phyloP scores from a whole-genome alignment of 2,113 vertebrate species.

The Papio anubis region DNA sequence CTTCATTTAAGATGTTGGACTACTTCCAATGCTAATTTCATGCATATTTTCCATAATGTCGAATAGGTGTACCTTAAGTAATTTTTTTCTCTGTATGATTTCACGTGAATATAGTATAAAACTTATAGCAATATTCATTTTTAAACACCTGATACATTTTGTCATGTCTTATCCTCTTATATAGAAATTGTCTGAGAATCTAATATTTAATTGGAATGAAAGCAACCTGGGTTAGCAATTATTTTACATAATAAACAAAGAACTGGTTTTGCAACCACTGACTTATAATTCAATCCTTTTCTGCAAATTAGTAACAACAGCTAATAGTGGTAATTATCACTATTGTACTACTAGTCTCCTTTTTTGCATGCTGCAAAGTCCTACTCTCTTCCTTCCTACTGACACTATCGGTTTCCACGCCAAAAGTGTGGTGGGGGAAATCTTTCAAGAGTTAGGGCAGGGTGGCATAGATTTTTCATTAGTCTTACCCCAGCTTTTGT shows the following conservation, averaged over 20 bases:
- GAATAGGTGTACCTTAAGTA: fast-evolving
- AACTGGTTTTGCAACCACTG: background rate
- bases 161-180: background rate
- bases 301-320: too few relatives aligned
- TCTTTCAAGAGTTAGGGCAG: too few relatives aligned
- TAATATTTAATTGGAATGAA: background rate
- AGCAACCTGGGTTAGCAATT: background rate
- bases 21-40: background rate
- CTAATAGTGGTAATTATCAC: too few relatives aligned
- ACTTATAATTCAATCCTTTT: too few relatives aligned
- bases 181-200: background rate
- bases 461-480: background rate
- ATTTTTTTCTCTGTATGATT: background rate
- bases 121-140: background rate
- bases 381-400: too few relatives aligned
- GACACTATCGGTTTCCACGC: too few relatives aligned
- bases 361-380: too few relatives aligned
- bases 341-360: too few relatives aligned
- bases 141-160: background rate
- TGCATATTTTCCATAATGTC: background rate
- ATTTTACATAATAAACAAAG: background rate
- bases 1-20: background rate
- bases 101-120: fast-evolving
- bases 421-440: fast-evolving
- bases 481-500: background rate